Base-by-base conservation (phyloP, 2,797 vertebrate species). In the Pseudochromis fuscus region DNA sequence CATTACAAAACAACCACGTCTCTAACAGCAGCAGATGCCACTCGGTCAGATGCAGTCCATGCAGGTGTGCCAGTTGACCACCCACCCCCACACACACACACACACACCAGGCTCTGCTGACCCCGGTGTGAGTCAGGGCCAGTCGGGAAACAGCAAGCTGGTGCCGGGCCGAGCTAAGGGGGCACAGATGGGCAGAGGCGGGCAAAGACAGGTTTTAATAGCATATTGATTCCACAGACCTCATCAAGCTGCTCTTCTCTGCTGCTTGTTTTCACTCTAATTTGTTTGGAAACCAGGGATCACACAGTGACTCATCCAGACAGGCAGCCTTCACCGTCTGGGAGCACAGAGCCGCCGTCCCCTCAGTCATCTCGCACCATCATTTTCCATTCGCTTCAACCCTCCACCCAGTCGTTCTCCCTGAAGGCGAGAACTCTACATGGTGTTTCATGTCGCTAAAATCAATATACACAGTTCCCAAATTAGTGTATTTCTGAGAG, bases 221-320 rank as follows among this genome's bases (percentile, higher is more conserved):
- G 77, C 78, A 71, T 87, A 89, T 84, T 83, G 89, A 92, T 85
- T 84, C 72, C 49, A 28, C 65, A 67, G 75, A 84, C 59, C 73
- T 88, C 78, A 79, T 86, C 82, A 81, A 67, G 65, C 69, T 74
- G 61, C 59, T 83, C 66, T 72, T 52, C 78, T 62, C 67, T 31
- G 28, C 59, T 63, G 49, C 59, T 78, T 82, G 65, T 80, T 79
- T 80, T 76, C 69, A 21, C 55, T 66, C 33, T 86, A 73, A 87
- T 86, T 85, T 83, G 64, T 86, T 83, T 83, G 52, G 63, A 79
- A 83, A 79, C 0, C 13, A 80, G 56, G 46, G 49, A 67, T 84
- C 46, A 59, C 64, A 72, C 65, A 53, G 59, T 84, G 84, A 86
- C 67, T 88, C 81, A 85, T 67, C 79, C 77, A 58, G 72, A 72